A percentile compares a stretch with the other conserved stretches of the same genome.
Evolutionary conservation across 2,113 vertebrate species (phyloP).

Genomic region (Bothrops jararaca): DNA sequence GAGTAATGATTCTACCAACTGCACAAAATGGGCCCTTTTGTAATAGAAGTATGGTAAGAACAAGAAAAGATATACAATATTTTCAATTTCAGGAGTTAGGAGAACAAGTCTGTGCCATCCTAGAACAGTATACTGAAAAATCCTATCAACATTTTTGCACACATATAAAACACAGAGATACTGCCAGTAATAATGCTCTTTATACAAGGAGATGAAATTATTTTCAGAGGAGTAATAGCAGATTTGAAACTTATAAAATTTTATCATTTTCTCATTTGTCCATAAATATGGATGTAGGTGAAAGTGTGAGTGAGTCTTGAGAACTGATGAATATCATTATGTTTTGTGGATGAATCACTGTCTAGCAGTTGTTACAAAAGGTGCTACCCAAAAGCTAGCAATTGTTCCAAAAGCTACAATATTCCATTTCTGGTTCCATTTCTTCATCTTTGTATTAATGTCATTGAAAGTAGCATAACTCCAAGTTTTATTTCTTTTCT

Average conservation of each 20-base stretch:
- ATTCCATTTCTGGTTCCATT: background rate
- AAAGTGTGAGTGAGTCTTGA: too few relatives aligned
- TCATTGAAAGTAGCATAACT: background rate
- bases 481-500: background rate
- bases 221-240: background rate
- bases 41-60: background rate
- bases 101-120: background rate
- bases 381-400: background rate
- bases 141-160: background rate
- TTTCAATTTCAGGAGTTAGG: background rate
- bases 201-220: background rate
- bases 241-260: rapidly evolving
- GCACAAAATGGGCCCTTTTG: background rate
- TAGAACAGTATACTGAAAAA: background rate
- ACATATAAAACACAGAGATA: background rate
- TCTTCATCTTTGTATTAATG: background rate
- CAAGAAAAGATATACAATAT: background rate
- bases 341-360: background rate
- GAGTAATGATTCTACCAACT: background rate
- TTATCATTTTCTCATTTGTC: background rate
- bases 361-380: background rate
- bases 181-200: background rate
- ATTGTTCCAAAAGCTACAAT: background rate
- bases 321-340: background rate
- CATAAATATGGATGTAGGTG: background rate